Base-by-base conservation (phyloP, 1,140 invertebrate genomes). In the Drosophila rufa region DNA sequence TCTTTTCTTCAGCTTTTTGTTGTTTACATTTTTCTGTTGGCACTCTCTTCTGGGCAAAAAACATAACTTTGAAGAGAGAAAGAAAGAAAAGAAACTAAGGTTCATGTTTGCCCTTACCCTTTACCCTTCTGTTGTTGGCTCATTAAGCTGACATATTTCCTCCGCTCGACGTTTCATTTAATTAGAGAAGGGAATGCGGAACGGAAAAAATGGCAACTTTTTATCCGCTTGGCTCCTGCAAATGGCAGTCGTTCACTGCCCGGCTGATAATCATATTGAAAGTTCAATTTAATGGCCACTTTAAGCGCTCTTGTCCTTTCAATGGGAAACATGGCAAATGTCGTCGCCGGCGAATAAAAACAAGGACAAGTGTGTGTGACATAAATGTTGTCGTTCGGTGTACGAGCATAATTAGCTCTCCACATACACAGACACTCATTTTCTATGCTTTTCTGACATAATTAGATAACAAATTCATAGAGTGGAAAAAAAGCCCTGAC, bases 261-360 rank as follows among this genome's bases (percentile, higher is more conserved):
- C 50, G 36, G 15, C 17, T 36, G 50, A 71, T 57, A 71, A 57
- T 71, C 58, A 43, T n/a, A 56, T 70, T 70, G 22, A 56, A 40
- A 71, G 19, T 36, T 38, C 51, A 40, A 43, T 73, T 73, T 48
- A 57, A 57, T 75, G 71, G 53, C 59, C 60, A 62, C 61, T 67
- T 66, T 76, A 76, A 51, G 74, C 55, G 36, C 69, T 68, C 64
- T 70, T 68, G 64, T 51, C 53, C 66, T 19, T 50, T 55, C 62
- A 71, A 61, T 79, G 75, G 59, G 67, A 78, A 78, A 78, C 47
- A 69, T 58, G 47, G 56, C 57, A 76, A 77, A 78, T 78, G 75
- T 61, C 75, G 75, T 61, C 74, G 48, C 46, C 22, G 30, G 40
- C 59, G 45, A 40, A 62, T 51, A 73, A 75, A 38, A 75, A 50